Percentiles rank a stretch among this genome's conserved stretches.
These are phyloP conservation scores for Dexiosoma caninum DNA, from an alignment of 2,888 invertebrate genomes.

Conservation along the genomic window DNA sequence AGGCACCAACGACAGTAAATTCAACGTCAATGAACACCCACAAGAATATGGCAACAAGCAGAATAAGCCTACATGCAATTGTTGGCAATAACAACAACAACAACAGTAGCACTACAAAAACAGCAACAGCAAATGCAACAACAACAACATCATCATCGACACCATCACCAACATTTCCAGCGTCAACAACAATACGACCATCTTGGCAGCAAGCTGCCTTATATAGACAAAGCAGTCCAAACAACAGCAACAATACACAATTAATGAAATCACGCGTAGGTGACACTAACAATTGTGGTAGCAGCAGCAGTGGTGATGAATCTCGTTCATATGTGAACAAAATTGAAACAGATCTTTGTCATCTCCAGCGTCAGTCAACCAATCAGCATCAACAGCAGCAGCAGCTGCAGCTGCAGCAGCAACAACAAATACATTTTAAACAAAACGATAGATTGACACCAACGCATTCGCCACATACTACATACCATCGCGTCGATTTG, in stretches of 20 bases:
- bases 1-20: conserved; percentile 61
- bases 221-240: conserved; percentile 68
- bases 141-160: conserved; percentile 66
- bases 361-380: conserved; percentile 47
- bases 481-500: conserved; percentile 70
- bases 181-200: conserved; percentile 67
- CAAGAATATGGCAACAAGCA: conserved; percentile 70
- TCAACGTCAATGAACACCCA: conserved; percentile 70
- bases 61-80: conserved; percentile 77
- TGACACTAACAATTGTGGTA: conserved; percentile 62
- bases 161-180: conserved; percentile 62
- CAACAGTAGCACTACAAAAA: conserved; percentile 45
- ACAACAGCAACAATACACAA: conserved; percentile 65
- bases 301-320: conserved; percentile 65
- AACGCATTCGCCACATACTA: conserved; percentile 57
- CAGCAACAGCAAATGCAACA: conserved; percentile 59
- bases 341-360: conserved; percentile 63
- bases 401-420: conserved; percentile 23
- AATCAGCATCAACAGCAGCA: conserved; percentile 13
- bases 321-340: conserved; percentile 55
- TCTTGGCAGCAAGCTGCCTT: conserved; percentile 72
- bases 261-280: conserved; percentile 71
- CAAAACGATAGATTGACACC: conserved; percentile 66
- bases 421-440: conserved; percentile 42
- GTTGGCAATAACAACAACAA: conserved; percentile 67